These are phyloP conservation scores for Hephaestus fuliginosus DNA, from an alignment of 2,797 vertebrate species.

Conservation along the genomic window DNA sequence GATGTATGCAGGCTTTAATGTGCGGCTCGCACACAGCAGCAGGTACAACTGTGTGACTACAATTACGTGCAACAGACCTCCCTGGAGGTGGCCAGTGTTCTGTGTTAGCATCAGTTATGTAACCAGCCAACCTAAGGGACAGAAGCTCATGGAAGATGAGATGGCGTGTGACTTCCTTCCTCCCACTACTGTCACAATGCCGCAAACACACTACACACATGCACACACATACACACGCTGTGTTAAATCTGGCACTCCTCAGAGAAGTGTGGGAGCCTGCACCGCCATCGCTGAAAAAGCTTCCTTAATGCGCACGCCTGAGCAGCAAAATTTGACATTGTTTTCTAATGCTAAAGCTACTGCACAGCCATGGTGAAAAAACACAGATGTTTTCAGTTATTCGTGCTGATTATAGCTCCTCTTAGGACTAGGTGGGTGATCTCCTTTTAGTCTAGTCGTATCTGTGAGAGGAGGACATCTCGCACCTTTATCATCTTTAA, in stretches of 20 bases:
- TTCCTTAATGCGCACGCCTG: slow-evolving; percentile 32
- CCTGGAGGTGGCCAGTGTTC: slow-evolving; percentile 70
- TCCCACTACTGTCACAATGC: slow-evolving; percentile 73
- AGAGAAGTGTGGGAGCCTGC: slow-evolving; percentile 54
- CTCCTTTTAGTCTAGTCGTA: slow-evolving; percentile 1
- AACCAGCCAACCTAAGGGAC: slow-evolving; percentile 78
- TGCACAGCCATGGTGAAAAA: background rate
- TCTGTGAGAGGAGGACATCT: slow-evolving; percentile 14
- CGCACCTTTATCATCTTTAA: slow-evolving; percentile 23
- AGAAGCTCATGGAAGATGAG: slow-evolving; percentile 77
- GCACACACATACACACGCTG: slow-evolving; percentile 24
- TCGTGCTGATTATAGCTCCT: slow-evolving; percentile 32
- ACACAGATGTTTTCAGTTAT: slow-evolving; percentile 28
- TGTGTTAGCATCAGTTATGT: slow-evolving; percentile 76
- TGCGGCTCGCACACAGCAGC: slow-evolving; percentile 40
- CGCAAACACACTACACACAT: slow-evolving; percentile 46
- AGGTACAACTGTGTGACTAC: slow-evolving; percentile 56
- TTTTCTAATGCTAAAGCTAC: slow-evolving; percentile 41
- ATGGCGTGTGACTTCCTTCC: slow-evolving; percentile 81
- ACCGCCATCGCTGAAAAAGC: slow-evolving; percentile 52
- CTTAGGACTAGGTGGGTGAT: slow-evolving; percentile 23
- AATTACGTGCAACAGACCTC: slow-evolving; percentile 56
- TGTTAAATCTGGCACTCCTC: slow-evolving; percentile 69
- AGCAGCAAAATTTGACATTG: slow-evolving; percentile 49
- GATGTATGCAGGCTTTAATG: background rate